Evolutionary conservation across 2,888 invertebrate genomes (phyloP).

Genomic region (Caenorhabditis sp.): DNA sequence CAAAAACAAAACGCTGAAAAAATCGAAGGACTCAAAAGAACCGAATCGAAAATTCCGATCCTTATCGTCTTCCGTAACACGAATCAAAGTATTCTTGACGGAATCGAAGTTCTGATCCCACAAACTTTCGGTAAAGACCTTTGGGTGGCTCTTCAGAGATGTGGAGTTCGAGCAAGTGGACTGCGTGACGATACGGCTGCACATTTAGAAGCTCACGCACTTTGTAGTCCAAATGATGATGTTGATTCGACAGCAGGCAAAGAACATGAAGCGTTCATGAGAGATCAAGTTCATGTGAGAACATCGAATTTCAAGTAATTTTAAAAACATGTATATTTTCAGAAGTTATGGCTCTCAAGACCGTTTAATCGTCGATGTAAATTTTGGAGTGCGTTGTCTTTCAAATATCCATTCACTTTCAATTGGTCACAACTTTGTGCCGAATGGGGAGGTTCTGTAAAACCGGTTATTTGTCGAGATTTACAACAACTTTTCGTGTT

Average conservation of each 20-base stretch:
- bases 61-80: conserved; percentile 37
- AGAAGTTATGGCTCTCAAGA: not conserved
- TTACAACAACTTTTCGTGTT: conserved; percentile 8
- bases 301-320: not conserved
- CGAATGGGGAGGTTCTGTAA: conserved; percentile 30
- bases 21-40: conserved; percentile 29
- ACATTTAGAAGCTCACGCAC: conserved; percentile 48
- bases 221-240: conserved; percentile 53
- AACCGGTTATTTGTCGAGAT: conserved; percentile 21
- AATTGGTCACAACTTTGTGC: conserved; percentile 43
- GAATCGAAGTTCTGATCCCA: conserved; percentile 49
- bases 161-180: conserved; percentile 57
- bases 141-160: conserved; percentile 60
- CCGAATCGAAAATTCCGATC: conserved; percentile 45
- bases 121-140: conserved; percentile 53
- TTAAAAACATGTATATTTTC: not conserved
- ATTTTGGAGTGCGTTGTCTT: conserved; percentile 48
- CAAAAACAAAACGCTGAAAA: conserved; percentile 25
- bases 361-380: conserved; percentile 58
- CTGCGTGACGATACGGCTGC: conserved; percentile 53
- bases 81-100: conserved; percentile 31
- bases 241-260: conserved; percentile 45
- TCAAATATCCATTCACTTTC: conserved; percentile 53
- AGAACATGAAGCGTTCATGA: conserved; percentile 27
- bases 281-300: conserved; percentile 31